phyloP scores from a whole-genome alignment of 2,113 vertebrate genomes.

The Burhinus oedicnemus region DNA sequence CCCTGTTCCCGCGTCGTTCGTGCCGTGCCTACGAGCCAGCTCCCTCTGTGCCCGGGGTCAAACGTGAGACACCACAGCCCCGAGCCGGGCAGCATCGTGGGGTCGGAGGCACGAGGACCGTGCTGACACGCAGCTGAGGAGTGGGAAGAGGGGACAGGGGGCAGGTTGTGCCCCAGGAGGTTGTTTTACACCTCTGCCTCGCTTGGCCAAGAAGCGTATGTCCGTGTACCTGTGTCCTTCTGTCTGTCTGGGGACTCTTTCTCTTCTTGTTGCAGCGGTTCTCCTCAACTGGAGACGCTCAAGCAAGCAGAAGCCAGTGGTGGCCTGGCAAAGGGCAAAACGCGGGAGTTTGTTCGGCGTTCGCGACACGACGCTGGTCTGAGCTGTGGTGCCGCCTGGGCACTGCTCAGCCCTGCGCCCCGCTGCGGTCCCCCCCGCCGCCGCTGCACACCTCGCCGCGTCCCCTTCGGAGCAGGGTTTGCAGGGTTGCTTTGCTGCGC shows the following conservation, averaged over 20 bases:
- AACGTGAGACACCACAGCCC: background rate
- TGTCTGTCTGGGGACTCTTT: background rate
- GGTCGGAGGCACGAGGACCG: background rate
- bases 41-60: background rate
- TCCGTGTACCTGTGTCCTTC: background rate
- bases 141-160: background rate
- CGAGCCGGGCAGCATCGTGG: fast-evolving
- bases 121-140: background rate
- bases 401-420: background rate
- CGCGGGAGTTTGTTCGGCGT: fast-evolving
- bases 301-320: background rate
- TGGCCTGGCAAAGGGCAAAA: background rate
- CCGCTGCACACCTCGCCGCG: background rate
- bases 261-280: background rate
- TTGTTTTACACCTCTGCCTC: background rate
- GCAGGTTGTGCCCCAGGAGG: background rate
- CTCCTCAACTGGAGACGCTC: fast-evolving
- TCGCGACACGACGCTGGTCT: background rate
- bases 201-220: fast-evolving
- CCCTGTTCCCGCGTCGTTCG: background rate
- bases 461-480: background rate
- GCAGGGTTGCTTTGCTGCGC: background rate
- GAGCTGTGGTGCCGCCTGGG: background rate
- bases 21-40: background rate
- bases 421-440: fast-evolving